These are phyloP conservation scores for Synanceia verrucosa DNA, from an alignment of 2,797 vertebrate species.

Conservation along the genomic window DNA sequence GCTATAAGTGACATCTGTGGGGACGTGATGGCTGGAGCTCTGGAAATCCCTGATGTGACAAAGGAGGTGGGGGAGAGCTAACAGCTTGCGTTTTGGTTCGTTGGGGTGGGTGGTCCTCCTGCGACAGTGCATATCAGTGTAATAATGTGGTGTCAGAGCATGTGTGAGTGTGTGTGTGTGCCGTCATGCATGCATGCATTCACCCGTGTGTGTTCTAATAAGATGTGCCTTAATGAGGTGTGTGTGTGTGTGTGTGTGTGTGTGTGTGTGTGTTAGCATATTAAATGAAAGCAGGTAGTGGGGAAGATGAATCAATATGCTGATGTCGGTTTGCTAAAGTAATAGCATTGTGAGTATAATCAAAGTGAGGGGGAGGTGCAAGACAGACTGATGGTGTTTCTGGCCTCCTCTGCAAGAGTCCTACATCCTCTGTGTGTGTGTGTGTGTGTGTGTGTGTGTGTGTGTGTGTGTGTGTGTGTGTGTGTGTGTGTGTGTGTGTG, in stretches of 20 bases:
- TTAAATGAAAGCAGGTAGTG: conserved; percentile 40
- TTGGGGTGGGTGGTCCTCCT: conserved; percentile 47
- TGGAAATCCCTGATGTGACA: conserved; percentile 73
- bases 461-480: conserved; percentile 3
- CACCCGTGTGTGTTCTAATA: neutral
- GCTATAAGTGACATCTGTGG: conserved; percentile 76
- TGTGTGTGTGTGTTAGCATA: conserved; percentile 16
- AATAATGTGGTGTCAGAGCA: conserved; percentile 49
- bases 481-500: conserved; percentile 4
- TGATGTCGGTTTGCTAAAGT: conserved; percentile 58
- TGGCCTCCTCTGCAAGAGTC: conserved; percentile 23
- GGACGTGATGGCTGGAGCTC: conserved; percentile 67
- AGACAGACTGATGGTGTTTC: conserved; percentile 44
- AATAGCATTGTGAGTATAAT: conserved; percentile 57
- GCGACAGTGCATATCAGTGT: conserved; percentile 57
- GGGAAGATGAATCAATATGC: conserved; percentile 63
- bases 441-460: conserved; percentile 7
- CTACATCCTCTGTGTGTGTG: conserved; percentile 14
- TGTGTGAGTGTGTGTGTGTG: conserved; percentile 16
- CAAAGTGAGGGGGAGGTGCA: conserved; percentile 65
- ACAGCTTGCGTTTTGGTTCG: conserved; percentile 61
- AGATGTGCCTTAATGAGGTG: neutral
- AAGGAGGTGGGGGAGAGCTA: conserved; percentile 47
- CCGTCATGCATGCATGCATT: conserved; percentile 32
- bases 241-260: neutral